Conservation (phyloP, 2,888 invertebrate species). For the Buathra laborator region DNA sequence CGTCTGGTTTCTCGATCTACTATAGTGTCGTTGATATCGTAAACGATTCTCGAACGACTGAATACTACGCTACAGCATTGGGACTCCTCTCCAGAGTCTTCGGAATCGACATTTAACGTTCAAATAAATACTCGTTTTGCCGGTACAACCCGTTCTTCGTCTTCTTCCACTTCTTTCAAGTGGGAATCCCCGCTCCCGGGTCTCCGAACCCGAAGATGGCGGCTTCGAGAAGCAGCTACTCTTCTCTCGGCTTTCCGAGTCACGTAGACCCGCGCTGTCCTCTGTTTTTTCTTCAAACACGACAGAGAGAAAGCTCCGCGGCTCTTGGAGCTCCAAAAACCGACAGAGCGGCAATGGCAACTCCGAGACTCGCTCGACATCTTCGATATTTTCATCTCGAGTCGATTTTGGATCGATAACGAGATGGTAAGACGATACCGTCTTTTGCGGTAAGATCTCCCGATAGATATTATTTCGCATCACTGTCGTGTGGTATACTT, state of each 20-base stretch:
- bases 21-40: too few relatives aligned
- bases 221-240: background rate
- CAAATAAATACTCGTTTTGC: too few relatives aligned
- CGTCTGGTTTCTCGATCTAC: too few relatives aligned
- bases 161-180: background rate
- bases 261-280: conserved; percentile 20
- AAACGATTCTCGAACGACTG: too few relatives aligned
- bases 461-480: background rate
- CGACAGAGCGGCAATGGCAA: too few relatives aligned
- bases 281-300: background rate
- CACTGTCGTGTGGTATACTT: background rate
- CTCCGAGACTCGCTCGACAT: too few relatives aligned
- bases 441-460: conserved; percentile 5
- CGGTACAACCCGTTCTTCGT: background rate
- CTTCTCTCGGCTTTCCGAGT: conserved; percentile 11
- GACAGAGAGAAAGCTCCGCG: too few relatives aligned
- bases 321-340: too few relatives aligned
- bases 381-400: background rate
- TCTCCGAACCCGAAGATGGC: too few relatives aligned
- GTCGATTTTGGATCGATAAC: background rate
- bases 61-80: too few relatives aligned
- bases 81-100: too few relatives aligned
- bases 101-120: too few relatives aligned
- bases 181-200: background rate
- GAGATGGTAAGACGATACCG: background rate